These are phyloP conservation scores for Catocala sponsa DNA, from an alignment of 2,888 invertebrate genomes.

Conservation along the genomic window DNA sequence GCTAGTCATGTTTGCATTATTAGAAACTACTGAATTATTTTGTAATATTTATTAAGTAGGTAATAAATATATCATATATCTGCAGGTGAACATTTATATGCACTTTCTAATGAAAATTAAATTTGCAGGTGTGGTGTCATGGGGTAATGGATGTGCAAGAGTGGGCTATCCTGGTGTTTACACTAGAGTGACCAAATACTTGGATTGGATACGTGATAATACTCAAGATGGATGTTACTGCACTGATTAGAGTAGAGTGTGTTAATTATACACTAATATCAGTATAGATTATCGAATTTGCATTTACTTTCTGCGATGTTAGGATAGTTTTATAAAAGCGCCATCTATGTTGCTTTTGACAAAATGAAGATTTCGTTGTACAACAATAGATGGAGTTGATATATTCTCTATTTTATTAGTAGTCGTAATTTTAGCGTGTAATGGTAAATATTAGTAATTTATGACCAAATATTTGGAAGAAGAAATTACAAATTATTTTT, in stretches of 20 bases:
- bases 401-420: neutral
- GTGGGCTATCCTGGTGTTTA: slow-evolving; percentile 96
- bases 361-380: slow-evolving; percentile 6
- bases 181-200: slow-evolving; percentile 93
- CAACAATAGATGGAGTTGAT: slow-evolving; percentile 25
- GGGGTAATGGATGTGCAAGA: slow-evolving; percentile 96
- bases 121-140: slow-evolving; percentile 92
- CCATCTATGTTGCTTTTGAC: slow-evolving; percentile 23
- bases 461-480: slow-evolving; percentile 41
- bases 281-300: slow-evolving; percentile 26
- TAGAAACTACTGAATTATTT: neutral
- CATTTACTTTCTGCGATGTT: slow-evolving; percentile 44
- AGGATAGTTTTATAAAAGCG: slow-evolving; percentile 23
- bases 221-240: slow-evolving; percentile 95
- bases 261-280: neutral
- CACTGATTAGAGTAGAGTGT: slow-evolving; percentile 79
- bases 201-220: slow-evolving; percentile 94
- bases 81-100: neutral
- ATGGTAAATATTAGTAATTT: slow-evolving; percentile 25
- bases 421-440: neutral
- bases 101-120: slow-evolving; percentile 26
- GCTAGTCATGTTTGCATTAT: neutral
- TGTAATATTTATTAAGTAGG: neutral
- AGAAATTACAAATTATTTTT: slow-evolving; percentile 22
- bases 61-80: neutral